Percentiles rank a stretch among this genome's conserved stretches.
Conservation (phyloP, 2,797 vertebrate genomes). For the Cryptoblepharus egeriae region DNA sequence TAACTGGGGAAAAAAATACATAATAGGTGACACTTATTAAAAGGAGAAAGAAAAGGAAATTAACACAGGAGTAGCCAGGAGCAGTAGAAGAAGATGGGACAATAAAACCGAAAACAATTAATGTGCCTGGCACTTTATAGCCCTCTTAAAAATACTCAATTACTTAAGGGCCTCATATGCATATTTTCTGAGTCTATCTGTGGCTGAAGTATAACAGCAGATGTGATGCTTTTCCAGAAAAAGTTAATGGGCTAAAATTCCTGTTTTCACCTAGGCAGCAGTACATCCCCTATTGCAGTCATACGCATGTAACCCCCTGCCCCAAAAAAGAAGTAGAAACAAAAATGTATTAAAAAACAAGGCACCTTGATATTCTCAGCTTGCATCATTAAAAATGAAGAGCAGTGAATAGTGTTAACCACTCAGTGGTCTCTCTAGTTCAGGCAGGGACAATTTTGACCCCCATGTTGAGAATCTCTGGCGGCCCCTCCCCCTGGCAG, state of each 20-base stretch:
- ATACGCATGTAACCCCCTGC: no score
- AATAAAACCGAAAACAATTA: constrained; percentile 13
- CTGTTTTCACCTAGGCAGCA: not conserved
- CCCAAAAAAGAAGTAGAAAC: no score
- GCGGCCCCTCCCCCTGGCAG: no score
- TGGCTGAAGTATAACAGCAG: constrained; percentile 2
- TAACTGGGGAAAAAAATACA: constrained; percentile 5
- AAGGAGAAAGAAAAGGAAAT: not conserved
- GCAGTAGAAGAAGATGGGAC: not conserved
- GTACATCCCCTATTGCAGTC: not conserved
- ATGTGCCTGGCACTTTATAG: not conserved
- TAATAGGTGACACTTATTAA: not conserved
- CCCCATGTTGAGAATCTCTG: no score
- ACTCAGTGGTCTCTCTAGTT: not conserved
- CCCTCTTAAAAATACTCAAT: not conserved
- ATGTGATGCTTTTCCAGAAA: not conserved
- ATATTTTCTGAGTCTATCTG: not conserved
- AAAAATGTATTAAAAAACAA: no score
- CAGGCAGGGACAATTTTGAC: not conserved
- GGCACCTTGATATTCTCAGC: not conserved
- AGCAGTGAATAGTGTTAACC: not conserved
- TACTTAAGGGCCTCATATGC: not conserved
- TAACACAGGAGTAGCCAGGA: constrained; percentile 8
- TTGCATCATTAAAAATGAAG: not conserved
- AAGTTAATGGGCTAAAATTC: not conserved